Evolutionary conservation across 2,113 vertebrate species (phyloP).

Genomic region (Mesembrinibis cayennensis): DNA sequence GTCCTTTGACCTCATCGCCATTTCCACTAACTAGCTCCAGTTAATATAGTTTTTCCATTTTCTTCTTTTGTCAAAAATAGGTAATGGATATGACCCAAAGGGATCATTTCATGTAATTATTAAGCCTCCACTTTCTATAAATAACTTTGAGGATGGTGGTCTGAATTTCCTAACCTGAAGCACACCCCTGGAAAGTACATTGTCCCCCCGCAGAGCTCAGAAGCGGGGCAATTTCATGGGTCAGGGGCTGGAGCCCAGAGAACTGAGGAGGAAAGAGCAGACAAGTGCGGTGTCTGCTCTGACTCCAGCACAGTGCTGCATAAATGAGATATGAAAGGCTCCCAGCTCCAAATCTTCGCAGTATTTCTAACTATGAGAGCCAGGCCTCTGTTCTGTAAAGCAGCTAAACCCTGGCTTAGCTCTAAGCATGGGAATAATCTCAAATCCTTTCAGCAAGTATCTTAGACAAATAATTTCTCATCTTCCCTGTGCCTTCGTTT

Average conservation of each 20-base stretch:
- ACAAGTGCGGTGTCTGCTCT: rapidly evolving
- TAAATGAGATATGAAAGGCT: background rate
- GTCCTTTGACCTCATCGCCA: background rate
- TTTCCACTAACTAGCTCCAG: background rate
- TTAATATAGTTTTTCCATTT: background rate
- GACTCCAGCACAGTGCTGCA: background rate
- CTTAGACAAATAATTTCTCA: background rate
- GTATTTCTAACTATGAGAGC: background rate
- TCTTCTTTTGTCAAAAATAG: background rate
- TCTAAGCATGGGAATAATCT: background rate
- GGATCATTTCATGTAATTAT: background rate
- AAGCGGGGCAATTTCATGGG: background rate
- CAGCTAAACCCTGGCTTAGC: background rate
- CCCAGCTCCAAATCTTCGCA: background rate
- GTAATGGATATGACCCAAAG: background rate
- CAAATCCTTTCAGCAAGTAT: background rate
- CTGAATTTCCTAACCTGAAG: background rate
- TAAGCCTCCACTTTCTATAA: background rate
- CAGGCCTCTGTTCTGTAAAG: background rate
- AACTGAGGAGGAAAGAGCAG: background rate
- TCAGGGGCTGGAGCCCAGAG: background rate
- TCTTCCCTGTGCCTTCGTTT: background rate
- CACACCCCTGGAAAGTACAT: background rate
- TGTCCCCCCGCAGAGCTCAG: rapidly evolving
- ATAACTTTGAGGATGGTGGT: background rate